A percentile compares a stretch with the other conserved stretches of the same genome.
phyloP scores from a whole-genome alignment of 2,888 invertebrate genomes.

The Spilarctia lutea region DNA sequence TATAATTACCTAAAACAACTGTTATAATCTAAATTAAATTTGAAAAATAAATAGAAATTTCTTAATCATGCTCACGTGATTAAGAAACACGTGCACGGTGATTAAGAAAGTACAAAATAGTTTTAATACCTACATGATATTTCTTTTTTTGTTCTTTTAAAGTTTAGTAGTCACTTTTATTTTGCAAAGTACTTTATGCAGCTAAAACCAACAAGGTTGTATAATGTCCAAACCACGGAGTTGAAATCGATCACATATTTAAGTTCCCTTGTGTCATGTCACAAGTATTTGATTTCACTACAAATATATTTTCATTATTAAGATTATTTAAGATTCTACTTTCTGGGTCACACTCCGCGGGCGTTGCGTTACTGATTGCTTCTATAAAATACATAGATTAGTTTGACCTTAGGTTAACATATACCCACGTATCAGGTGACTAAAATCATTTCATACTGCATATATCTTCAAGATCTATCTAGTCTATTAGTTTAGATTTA shows the following conservation, averaged over 20 bases:
- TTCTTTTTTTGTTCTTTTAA: too few species aligned
- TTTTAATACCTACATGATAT: too few species aligned
- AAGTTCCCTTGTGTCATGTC: background rate
- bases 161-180: too few species aligned
- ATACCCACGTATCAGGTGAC: background rate
- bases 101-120: too few species aligned
- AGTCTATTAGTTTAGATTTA: background rate
- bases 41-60: too few species aligned
- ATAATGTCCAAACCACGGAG: background rate
- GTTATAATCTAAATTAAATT: too few species aligned
- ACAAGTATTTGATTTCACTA: background rate
- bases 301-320: background rate
- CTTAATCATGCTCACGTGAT: too few species aligned
- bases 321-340: background rate
- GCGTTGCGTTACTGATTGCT: background rate
- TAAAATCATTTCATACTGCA: background rate
- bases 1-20: too few species aligned
- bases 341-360: background rate
- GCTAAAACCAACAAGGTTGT: background rate
- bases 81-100: too few species aligned
- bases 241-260: background rate
- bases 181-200: background rate
- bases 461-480: background rate
- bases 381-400: constrained; percentile 3
- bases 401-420: background rate